These are phyloP conservation scores for Ichneumon xanthorius DNA, from an alignment of 2,888 invertebrate species.

Conservation along the genomic window DNA sequence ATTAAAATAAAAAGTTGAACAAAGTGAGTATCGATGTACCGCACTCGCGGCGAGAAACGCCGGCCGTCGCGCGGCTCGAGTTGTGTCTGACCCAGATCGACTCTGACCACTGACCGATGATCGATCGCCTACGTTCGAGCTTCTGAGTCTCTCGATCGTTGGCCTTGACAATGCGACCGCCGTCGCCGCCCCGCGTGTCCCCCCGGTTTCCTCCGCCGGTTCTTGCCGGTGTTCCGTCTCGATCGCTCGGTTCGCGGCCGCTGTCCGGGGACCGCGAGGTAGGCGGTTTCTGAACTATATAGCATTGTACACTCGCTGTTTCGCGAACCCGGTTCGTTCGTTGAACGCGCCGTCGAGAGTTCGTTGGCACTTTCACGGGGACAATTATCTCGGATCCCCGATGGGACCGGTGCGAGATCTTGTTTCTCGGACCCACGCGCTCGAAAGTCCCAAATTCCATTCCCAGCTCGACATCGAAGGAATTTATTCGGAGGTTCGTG, in stretches of 20 bases:
- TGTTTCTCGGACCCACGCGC: constrained; percentile 69
- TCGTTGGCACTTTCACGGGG: constrained; percentile 82
- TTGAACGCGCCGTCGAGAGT: constrained; percentile 70
- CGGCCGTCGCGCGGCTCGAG: neutral
- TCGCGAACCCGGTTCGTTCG: constrained; percentile 27
- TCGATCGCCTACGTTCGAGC: constrained; percentile 65
- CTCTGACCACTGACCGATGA: constrained; percentile 65
- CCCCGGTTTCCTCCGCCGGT: constrained; percentile 35
- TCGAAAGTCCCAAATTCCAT: constrained; percentile 55
- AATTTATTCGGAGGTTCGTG: neutral
- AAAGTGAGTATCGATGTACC: neutral
- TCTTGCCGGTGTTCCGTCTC: constrained; percentile 59
- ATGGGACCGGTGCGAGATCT: constrained; percentile 72
- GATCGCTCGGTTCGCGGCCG: constrained; percentile 57
- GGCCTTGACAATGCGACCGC: constrained; percentile 81
- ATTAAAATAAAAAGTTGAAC: neutral
- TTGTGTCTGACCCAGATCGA: constrained; percentile 65
- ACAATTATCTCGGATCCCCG: constrained; percentile 73
- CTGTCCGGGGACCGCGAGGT: constrained; percentile 68
- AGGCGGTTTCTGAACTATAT: constrained; percentile 33
- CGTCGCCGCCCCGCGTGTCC: constrained; percentile 62
- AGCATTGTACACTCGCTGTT: constrained; percentile 37
- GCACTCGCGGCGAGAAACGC: neutral
- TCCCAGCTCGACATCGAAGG: neutral
- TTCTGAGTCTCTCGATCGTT: constrained; percentile 65